Percentiles rank a stretch among this genome's conserved stretches.
Evolutionary conservation across 92 coral and sea anemone species (phyloP).

Genomic region (Porites cylindrica): DNA sequence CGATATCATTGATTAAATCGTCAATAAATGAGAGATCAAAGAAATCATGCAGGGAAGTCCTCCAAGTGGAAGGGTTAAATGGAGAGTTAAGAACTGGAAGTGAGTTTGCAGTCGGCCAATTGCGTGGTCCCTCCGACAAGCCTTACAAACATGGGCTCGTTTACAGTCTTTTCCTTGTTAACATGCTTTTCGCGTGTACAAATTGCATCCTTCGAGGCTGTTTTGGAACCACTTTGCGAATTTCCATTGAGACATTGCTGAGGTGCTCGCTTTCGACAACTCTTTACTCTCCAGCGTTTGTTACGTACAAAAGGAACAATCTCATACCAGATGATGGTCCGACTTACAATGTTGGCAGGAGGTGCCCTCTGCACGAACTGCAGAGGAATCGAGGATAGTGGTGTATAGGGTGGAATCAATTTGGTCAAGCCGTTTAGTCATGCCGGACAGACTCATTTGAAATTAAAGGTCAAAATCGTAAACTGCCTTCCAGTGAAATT

Average conservation of each 20-base stretch:
- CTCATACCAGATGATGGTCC: not conserved
- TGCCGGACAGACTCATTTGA: not conserved
- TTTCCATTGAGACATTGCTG: not conserved
- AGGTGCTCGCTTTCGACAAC: not conserved
- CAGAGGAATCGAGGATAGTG: constrained; percentile 39
- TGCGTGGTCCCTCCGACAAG: constrained; percentile 44
- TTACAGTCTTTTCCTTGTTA: constrained; percentile 24
- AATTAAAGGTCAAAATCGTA: constrained; percentile 27
- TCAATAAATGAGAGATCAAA: not conserved
- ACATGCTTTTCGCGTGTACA: not conserved
- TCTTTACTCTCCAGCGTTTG: not conserved
- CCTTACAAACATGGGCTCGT: constrained; percentile 58
- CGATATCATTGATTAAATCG: constrained; percentile 11
- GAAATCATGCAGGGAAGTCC: not conserved
- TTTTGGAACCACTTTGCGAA: not conserved
- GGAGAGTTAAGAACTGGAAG: not conserved
- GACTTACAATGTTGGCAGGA: constrained; percentile 26
- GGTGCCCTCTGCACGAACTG: constrained; percentile 5
- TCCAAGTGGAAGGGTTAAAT: not conserved
- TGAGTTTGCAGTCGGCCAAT: constrained; percentile 43
- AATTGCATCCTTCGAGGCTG: not conserved
- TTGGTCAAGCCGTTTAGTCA: constrained; percentile 4
- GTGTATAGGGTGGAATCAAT: constrained; percentile 32
- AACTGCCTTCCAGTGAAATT: constrained; percentile 37
- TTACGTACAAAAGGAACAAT: constrained; percentile 35